Evolutionary conservation across 2,113 vertebrate species (phyloP).

Genomic region (Melanerpes formicivorus): DNA sequence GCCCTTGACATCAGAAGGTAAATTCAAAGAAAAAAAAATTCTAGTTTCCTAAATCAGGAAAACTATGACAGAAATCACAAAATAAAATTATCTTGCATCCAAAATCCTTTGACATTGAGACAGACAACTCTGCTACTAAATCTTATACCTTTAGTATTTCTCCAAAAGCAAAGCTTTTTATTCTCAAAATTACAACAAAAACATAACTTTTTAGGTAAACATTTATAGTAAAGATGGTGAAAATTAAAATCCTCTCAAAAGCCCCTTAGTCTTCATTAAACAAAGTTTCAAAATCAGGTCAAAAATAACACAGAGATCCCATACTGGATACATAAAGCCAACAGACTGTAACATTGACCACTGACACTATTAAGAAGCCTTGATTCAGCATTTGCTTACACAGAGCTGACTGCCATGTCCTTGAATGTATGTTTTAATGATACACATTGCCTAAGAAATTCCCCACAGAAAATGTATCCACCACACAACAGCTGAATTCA

Average conservation of each 20-base stretch:
- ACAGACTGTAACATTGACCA: neutral
- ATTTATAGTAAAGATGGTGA: neutral
- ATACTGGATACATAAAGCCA: neutral
- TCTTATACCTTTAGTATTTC: neutral
- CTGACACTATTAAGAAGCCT: neutral
- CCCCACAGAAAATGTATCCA: neutral
- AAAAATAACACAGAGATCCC: neutral
- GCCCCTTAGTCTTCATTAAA: neutral
- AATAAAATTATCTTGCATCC: neutral
- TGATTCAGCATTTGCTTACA: neutral
- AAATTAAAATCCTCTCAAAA: neutral
- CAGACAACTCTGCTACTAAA: neutral
- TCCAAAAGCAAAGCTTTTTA: neutral
- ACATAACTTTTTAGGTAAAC: neutral
- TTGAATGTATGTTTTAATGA: constrained; percentile 8
- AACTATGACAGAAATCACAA: neutral
- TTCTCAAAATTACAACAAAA: neutral
- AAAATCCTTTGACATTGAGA: neutral
- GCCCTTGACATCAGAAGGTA: neutral
- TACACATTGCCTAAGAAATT: neutral
- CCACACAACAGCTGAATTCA: constrained; percentile 13
- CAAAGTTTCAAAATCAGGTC: neutral
- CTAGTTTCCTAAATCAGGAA: neutral
- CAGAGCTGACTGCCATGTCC: neutral
- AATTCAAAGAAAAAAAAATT: neutral